Evolutionary conservation across 53 echinoderm and acorn worm genomes (phyloP).

Genomic region (Arbacia lixula): DNA sequence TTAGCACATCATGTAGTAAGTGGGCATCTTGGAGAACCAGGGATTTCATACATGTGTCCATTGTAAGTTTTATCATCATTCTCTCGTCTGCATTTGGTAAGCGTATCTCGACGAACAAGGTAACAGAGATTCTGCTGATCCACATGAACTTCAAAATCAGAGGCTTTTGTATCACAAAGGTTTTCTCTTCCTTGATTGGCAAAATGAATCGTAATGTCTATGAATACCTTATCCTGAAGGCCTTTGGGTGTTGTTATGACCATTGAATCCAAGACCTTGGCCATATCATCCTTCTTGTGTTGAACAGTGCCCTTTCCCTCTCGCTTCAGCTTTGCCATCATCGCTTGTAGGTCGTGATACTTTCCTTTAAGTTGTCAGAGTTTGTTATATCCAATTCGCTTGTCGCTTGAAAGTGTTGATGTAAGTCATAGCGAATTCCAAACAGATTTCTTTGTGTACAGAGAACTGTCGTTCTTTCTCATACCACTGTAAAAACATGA

Average conservation of each 20-base stretch:
- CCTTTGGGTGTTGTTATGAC: slow-evolving; percentile 3
- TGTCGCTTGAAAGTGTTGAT: slow-evolving; percentile 18
- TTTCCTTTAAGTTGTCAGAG: slow-evolving; percentile 32
- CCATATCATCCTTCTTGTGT: slow-evolving; percentile 49
- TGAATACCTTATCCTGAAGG: slow-evolving; percentile 45
- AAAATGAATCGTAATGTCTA: slow-evolving; percentile 47
- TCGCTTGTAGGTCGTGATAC: slow-evolving; percentile 31
- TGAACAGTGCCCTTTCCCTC: slow-evolving; percentile 33
- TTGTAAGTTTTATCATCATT: background rate
- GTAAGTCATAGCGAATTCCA: background rate
- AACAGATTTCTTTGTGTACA: background rate
- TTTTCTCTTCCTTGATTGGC: slow-evolving; percentile 22
- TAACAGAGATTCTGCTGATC: slow-evolving; percentile 34
- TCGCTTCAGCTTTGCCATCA: slow-evolving; percentile 42
- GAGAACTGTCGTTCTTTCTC: background rate
- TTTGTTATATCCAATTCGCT: slow-evolving; percentile 42
- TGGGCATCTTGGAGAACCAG: slow-evolving; percentile 48
- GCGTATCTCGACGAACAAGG: slow-evolving; percentile 21
- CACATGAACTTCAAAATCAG: slow-evolving; percentile 27
- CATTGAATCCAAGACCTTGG: slow-evolving; percentile 29
- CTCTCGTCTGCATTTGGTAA: slow-evolving; percentile 52
- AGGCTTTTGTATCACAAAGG: slow-evolving; percentile 48
- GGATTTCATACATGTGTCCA: slow-evolving; percentile 56
- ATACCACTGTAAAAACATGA: background rate
- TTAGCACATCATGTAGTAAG: slow-evolving; percentile 43